Percentiles rank a stretch among this genome's conserved stretches.
phyloP scores from a whole-genome alignment of 2,888 invertebrate genomes.

The Allophyes oxyacanthae region DNA sequence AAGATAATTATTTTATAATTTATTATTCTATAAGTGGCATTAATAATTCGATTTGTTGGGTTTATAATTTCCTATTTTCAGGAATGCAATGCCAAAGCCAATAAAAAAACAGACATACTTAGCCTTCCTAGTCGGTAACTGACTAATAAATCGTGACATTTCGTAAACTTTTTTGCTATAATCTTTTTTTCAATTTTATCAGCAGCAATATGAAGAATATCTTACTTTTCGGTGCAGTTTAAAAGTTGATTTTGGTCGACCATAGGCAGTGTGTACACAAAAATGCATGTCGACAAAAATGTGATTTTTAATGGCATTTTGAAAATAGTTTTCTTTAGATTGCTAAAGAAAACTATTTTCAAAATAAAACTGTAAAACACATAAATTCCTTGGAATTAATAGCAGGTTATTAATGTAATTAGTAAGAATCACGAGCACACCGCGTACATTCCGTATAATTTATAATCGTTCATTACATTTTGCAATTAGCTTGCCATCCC shows the following conservation, averaged over 20 bases:
- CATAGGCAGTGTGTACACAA: too few relatives aligned
- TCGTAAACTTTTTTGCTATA: background rate
- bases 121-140: too few relatives aligned
- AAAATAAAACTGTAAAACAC: conserved; percentile 54
- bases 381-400: conserved; percentile 71
- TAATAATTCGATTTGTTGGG: background rate
- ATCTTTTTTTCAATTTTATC: conserved; percentile 10
- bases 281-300: conserved; percentile 13
- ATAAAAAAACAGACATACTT: too few relatives aligned
- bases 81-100: too few relatives aligned
- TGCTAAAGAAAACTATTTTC: too few relatives aligned
- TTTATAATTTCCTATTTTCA: too few relatives aligned
- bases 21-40: too few relatives aligned
- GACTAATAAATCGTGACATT: too few relatives aligned
- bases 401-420: conserved; percentile 84
- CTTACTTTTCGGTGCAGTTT: conserved; percentile 20
- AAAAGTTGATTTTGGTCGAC: conserved; percentile 1
- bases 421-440: conserved; percentile 73
- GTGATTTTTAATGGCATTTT: conserved; percentile 25
- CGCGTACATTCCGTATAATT: conserved; percentile 79
- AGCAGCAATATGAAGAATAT: conserved; percentile 18
- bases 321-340: conserved; percentile 55
- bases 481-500: conserved; percentile 79
- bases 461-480: conserved; percentile 81
- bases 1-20: too few relatives aligned